A percentile compares a stretch with the other conserved stretches of the same genome.
These are phyloP conservation scores for Drosophila varians DNA, from an alignment of 1,140 invertebrate genomes.

Conservation along the genomic window DNA sequence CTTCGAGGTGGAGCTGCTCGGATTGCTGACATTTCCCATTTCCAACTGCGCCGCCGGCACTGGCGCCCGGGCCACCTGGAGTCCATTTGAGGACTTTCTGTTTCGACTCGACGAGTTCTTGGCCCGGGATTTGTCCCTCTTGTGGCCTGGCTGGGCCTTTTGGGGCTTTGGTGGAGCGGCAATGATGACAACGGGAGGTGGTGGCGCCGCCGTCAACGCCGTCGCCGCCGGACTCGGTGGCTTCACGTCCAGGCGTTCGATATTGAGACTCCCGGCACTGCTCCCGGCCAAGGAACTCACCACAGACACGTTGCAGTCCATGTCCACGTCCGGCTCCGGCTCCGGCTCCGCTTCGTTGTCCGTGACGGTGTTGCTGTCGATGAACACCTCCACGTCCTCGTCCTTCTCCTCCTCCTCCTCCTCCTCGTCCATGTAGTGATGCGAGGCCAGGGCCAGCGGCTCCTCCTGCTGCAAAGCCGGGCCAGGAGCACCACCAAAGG, in stretches of 20 bases:
- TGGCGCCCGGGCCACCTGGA: slow-evolving; percentile 64
- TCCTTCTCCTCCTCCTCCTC: slow-evolving; percentile 48
- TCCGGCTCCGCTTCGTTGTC: slow-evolving; percentile 82
- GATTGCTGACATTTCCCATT: slow-evolving; percentile 9
- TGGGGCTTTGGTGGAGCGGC: neutral
- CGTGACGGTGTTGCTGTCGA: slow-evolving; percentile 79
- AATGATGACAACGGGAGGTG: neutral
- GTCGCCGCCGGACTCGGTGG: slow-evolving; percentile 1
- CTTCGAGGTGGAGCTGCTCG: slow-evolving; percentile 56
- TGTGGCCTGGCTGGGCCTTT: neutral
- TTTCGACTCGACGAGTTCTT: neutral
- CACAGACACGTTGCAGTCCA: slow-evolving; percentile 73
- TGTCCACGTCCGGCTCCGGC: slow-evolving; percentile 49
- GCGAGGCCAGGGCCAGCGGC: neutral
- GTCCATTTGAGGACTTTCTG: slow-evolving; percentile 12
- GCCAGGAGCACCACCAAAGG: neutral
- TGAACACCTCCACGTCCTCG: slow-evolving; percentile 75
- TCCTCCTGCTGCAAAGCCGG: neutral
- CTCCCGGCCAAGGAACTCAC: slow-evolving; percentile 67
- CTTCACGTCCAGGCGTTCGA: slow-evolving; percentile 72
- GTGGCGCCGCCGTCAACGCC: neutral
- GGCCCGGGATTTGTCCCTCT: slow-evolving; percentile 4
- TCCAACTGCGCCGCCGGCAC: slow-evolving; percentile 61
- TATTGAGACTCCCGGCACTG: slow-evolving; percentile 80
- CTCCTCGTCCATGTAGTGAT: neutral